Evolutionary conservation across 37 sponge, comb jelly and placozoan genomes (phyloP).

Genomic region (Tethya wilhelma): DNA sequence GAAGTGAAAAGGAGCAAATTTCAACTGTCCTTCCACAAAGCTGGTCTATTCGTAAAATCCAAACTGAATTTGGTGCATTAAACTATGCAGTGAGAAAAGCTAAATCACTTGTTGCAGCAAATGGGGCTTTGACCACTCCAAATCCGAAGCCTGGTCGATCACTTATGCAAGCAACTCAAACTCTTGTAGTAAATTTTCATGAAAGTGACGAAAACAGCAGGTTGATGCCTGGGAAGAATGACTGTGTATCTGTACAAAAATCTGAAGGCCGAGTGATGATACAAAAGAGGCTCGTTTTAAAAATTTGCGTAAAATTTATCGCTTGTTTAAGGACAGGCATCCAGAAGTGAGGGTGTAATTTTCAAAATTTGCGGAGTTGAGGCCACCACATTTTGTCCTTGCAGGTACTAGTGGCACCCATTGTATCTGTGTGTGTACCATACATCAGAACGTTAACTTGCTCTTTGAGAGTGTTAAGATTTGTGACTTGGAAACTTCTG

Average conservation of each 20-base stretch:
- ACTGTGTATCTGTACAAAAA: slow-evolving; percentile 30
- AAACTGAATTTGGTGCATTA: slow-evolving; percentile 24
- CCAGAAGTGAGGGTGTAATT: slow-evolving; percentile 42
- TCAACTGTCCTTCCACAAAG: slow-evolving; percentile 26
- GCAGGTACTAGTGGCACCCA: slow-evolving; percentile 70
- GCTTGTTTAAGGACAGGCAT: slow-evolving; percentile 26
- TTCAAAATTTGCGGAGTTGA: slow-evolving; percentile 56
- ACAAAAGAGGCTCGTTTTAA: slow-evolving; percentile 59
- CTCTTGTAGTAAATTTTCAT: slow-evolving; percentile 29
- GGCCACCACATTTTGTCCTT: slow-evolving; percentile 55
- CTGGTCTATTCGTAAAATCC: slow-evolving; percentile 12
- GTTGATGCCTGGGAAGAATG: slow-evolving; percentile 65
- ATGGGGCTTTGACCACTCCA: slow-evolving; percentile 20
- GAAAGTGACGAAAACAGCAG: slow-evolving; percentile 33
- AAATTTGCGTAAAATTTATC: slow-evolving; percentile 47
- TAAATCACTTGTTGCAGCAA: slow-evolving; percentile 27
- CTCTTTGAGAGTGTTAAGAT: slow-evolving; percentile 9
- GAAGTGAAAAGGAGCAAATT: slow-evolving; percentile 32
- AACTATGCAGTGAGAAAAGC: slow-evolving; percentile 16
- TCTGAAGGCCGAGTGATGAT: background rate
- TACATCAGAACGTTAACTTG: slow-evolving; percentile 62
- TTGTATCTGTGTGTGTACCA: slow-evolving; percentile 63
- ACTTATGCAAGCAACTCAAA: slow-evolving; percentile 2
- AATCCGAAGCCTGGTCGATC: slow-evolving; percentile 13
- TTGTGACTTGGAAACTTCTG: background rate